Evolutionary conservation across 2,113 vertebrate species (phyloP).

Genomic region (Sceloporus undulatus): DNA sequence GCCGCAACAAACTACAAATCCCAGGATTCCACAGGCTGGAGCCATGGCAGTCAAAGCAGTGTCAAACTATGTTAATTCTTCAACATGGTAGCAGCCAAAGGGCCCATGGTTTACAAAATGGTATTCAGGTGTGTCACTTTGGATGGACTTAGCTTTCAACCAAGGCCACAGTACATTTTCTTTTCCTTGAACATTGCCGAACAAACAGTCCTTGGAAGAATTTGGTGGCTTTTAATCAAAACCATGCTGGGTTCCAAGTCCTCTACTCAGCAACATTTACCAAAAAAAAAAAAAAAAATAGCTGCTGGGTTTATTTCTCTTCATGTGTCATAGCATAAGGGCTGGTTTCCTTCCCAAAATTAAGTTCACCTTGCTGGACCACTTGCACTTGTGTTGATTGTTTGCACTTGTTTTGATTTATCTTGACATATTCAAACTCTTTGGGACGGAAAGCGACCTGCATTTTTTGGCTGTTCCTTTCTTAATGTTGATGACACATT

Average conservation of each 20-base stretch:
- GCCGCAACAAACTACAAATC: no score
- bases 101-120: background rate
- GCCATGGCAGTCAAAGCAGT: no score
- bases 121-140: background rate
- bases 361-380: background rate
- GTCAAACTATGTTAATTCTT: no score
- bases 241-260: conserved; percentile 2
- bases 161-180: background rate
- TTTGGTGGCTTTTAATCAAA: conserved; percentile 30
- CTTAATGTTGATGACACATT: background rate
- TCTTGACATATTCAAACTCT: background rate
- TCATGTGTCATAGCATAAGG: background rate
- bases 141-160: background rate
- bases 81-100: no score
- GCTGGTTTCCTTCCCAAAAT: background rate
- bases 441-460: background rate
- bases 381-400: background rate
- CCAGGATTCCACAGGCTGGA: no score
- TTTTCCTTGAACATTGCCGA: background rate
- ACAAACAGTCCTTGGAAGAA: conserved; percentile 30
- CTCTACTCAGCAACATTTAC: background rate
- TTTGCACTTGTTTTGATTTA: background rate
- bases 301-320: background rate
- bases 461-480: background rate
- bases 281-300: background rate